Conservation (phyloP, 2,113 vertebrate species). For the Neolamprologus longior region DNA sequence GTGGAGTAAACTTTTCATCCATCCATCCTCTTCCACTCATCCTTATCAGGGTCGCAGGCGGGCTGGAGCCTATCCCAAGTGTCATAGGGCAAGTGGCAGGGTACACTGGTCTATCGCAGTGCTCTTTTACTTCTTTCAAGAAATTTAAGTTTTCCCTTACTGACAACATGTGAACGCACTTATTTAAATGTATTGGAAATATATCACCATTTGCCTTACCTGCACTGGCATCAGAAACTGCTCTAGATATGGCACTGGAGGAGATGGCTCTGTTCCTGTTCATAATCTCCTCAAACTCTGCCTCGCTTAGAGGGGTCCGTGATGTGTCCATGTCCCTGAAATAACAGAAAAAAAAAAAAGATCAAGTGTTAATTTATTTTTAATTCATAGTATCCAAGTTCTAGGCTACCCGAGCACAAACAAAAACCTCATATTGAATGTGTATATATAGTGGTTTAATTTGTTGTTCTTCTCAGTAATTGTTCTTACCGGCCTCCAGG, state of each 20-base stretch:
- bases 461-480: neutral
- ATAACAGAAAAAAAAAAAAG: neutral
- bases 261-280: constrained; percentile 97
- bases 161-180: neutral
- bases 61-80: neutral
- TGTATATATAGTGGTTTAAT: neutral
- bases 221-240: constrained; percentile 96
- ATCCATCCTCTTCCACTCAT: neutral
- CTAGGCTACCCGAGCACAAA: neutral
- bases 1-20: neutral
- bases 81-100: fast-evolving
- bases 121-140: neutral
- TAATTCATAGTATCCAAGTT: neutral
- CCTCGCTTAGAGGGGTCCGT: constrained; percentile 91
- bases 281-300: constrained; percentile 99
- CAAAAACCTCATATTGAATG: neutral
- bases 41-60: neutral
- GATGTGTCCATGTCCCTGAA: constrained; percentile 94
- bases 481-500: constrained; percentile 86
- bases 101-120: neutral
- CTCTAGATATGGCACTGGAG: constrained; percentile 97
- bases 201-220: constrained; percentile 63
- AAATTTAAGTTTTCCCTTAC: neutral
- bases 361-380: neutral
- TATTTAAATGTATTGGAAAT: neutral